Evolutionary conservation across 2,113 vertebrate genomes (phyloP), one percentile per base, ranked within the genome.

Genomic region (Sorex araneus): DNA sequence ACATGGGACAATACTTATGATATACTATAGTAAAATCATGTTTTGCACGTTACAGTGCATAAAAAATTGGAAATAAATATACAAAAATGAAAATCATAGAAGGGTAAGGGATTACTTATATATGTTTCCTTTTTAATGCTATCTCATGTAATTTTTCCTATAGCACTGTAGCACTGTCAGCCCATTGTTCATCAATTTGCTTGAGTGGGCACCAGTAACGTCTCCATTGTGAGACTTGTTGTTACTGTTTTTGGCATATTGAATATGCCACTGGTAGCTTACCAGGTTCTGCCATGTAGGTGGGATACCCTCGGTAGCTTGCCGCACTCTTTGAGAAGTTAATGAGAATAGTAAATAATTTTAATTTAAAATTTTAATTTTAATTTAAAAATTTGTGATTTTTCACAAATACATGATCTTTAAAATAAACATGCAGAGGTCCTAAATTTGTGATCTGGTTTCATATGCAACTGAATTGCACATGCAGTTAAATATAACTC

Each of bases 91-190:
- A 94, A 86, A 43, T 77, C 30, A 69, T 12, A 69, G 15, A 84
- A 83, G 12, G 67, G 16, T 75, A 71, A 82, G 75, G 6, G 23
- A 63, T 1, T 60, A 2, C 43, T 23, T 82, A 84, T 0, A 32
- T 70, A 86, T 80, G 4, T 89, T 92, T 89, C 45, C 34, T 90
- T 77, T 92, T 69, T 66, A 71, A 77, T 76, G 85, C 81, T 88
- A 28, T 16, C 76, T n/a, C 6, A 78, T 87, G 89, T 45, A 80
- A 90, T 89, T 94, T 84, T 89, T 82, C 34, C n/a, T n/a, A n/a
- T n/a, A n/a, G n/a, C n/a, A n/a, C n/a, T n/a, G n/a, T n/a, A n/a
- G n/a, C n/a, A n/a, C n/a, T n/a, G n/a, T n/a, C n/a, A n/a, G n/a
- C n/a, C n/a, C n/a, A n/a, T n/a, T n/a, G n/a, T n/a, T n/a, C n/a